These are phyloP conservation scores for Dicycla oo DNA, from an alignment of 2,888 invertebrate species.

Conservation along the genomic window DNA sequence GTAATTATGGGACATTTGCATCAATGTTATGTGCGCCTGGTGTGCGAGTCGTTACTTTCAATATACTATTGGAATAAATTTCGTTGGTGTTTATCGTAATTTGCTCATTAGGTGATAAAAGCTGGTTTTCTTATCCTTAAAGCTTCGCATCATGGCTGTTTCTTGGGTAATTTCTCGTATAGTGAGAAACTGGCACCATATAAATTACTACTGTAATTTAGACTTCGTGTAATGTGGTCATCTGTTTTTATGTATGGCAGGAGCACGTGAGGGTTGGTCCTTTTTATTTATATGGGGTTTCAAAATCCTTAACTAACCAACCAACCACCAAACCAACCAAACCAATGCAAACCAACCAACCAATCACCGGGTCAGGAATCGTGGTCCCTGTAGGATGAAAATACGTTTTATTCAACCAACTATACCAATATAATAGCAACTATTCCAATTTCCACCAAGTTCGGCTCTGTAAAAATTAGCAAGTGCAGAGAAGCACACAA, in stretches of 20 bases:
- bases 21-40: conserved; percentile 82
- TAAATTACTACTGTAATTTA: conserved; percentile 48
- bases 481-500: conserved; percentile 21
- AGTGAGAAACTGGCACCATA: conserved; percentile 55
- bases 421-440: too few relatives aligned
- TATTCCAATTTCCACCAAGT: neutral
- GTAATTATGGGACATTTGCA: conserved; percentile 83
- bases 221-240: conserved; percentile 30
- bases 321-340: neutral
- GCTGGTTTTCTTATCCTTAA: conserved; percentile 47
- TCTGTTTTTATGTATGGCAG: conserved; percentile 44
- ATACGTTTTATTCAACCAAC: neutral
- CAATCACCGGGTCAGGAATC: neutral
- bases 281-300: neutral
- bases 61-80: conserved; percentile 78
- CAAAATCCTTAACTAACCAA: neutral
- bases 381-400: neutral
- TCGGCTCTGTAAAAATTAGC: conserved; percentile 10
- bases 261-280: conserved; percentile 13
- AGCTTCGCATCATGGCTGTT: conserved; percentile 48
- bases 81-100: conserved; percentile 61
- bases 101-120: conserved; percentile 62
- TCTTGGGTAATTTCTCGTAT: conserved; percentile 39
- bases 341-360: too few relatives aligned
- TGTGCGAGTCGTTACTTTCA: conserved; percentile 81